Evolutionary conservation across 2,888 invertebrate species (phyloP), one percentile per base, ranked within the genome.

Genomic region (Bombyx huttoni): DNA sequence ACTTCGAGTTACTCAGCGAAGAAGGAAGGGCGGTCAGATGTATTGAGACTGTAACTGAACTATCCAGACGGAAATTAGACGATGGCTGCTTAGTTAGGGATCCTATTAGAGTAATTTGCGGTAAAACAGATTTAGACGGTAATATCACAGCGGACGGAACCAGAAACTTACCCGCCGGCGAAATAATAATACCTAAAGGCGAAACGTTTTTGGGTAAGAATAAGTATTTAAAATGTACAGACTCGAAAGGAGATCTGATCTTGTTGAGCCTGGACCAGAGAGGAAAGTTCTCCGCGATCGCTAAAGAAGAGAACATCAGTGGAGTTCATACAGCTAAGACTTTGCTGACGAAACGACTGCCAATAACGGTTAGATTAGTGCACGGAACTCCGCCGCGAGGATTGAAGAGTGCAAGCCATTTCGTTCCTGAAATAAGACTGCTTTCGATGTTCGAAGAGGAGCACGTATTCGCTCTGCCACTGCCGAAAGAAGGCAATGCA

Each of bases 261-360:
- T 91, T 96, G 67, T 85, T 98, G 60, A 93, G 94, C 56, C 90
- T 96, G 74, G 97, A 97, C 70, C 95, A 96, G 78, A 92, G 95
- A 73, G 97, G 96, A 46, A 93, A 95, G 70, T 97, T 98, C 85
- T 97, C 97, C 65, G 96, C 96, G 49, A 90, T 98, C 53, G 98
- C 98, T 56, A 93, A 96, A 69, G 96, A 96, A 78, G 96, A 96
- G 69, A 97, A 96, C 83, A 97, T 98, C 59, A 96, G 96, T 73
- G 98, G 98, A 24, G 98, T 98, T 13, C 98, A 98, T 79, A 95
- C 95, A 58, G 96, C 97, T 13, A 93, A 94, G 71, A 97, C 96
- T 67, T 89, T 98, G 60, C 85, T 98, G 53, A 93, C 94, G 60
- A 98, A 98, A 81, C 91, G 98, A 60, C 91, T 98, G 85, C 98